Percentiles rank a stretch among this genome's conserved stretches.
Conservation (phyloP, 2,113 vertebrate species). For the Lynx canadensis region DNA sequence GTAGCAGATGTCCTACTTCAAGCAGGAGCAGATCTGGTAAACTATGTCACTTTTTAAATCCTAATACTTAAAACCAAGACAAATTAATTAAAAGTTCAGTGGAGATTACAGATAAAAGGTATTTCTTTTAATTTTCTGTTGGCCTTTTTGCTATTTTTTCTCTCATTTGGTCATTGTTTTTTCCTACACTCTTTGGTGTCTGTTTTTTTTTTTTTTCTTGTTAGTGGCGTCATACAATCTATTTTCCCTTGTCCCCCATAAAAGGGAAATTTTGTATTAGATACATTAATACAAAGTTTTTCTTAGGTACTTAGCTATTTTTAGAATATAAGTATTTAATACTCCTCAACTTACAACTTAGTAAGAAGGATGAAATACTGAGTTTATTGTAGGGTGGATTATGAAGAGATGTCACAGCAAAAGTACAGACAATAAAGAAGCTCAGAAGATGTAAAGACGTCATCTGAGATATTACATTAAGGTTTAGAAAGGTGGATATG, state of each 20-base stretch:
- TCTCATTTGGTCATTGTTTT: background rate
- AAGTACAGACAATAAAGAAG: background rate
- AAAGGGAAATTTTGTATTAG: background rate
- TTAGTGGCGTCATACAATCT: background rate
- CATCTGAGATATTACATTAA: background rate
- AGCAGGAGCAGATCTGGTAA: conserved; percentile 97
- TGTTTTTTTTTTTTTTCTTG: background rate
- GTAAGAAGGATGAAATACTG: background rate
- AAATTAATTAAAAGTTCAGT: conserved; percentile 6
- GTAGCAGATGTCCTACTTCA: conserved; percentile 98
- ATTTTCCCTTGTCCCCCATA: background rate
- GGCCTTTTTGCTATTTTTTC: background rate
- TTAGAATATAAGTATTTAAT: conserved; percentile 6
- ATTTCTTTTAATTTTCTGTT: background rate
- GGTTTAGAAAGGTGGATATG: background rate
- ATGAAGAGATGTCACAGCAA: background rate
- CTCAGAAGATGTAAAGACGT: background rate
- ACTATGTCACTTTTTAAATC: conserved; percentile 24
- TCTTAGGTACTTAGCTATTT: conserved; percentile 24
- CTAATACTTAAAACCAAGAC: background rate
- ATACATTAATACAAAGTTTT: conserved; percentile 15
- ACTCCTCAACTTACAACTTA: background rate
- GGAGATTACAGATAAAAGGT: background rate
- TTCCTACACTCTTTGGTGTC: background rate
- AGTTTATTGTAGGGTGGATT: background rate